Evolutionary conservation across 2,113 vertebrate genomes (phyloP).

Genomic region (Psittacula cyanocephala): DNA sequence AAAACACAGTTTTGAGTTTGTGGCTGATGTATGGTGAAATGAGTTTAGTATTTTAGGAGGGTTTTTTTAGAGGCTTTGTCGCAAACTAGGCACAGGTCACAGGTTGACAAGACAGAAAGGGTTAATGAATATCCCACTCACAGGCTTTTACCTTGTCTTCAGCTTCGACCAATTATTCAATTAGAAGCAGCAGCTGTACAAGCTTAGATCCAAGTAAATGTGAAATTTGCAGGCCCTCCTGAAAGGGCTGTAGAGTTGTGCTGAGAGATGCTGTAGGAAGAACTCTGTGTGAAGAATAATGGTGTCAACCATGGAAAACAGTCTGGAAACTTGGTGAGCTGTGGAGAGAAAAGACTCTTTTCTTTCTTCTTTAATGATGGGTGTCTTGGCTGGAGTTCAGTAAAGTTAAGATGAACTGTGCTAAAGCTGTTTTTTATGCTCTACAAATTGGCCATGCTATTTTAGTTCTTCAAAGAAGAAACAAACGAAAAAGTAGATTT

Average conservation of each 20-base stretch:
- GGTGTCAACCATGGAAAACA: not conserved
- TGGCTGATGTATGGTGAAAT: not conserved
- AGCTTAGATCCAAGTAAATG: not conserved
- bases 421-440: not conserved
- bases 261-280: not conserved
- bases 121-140: not conserved
- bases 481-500: not conserved
- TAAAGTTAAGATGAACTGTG: not conserved
- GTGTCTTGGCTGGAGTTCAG: not conserved
- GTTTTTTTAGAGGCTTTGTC: not conserved
- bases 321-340: not conserved
- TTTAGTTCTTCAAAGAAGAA: not conserved
- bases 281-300: not conserved
- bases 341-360: not conserved
- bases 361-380: not conserved
- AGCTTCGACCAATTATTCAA: not conserved
- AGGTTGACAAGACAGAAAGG: not conserved
- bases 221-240: not conserved
- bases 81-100: not conserved
- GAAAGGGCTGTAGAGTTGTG: not conserved
- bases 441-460: not conserved
- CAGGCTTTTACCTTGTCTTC: not conserved
- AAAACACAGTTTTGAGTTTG: not conserved
- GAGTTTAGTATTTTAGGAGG: not conserved
- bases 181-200: not conserved